Evolutionary conservation across 1,140 invertebrate species (phyloP).

Genomic region (Drosophila paulistorum): DNA sequence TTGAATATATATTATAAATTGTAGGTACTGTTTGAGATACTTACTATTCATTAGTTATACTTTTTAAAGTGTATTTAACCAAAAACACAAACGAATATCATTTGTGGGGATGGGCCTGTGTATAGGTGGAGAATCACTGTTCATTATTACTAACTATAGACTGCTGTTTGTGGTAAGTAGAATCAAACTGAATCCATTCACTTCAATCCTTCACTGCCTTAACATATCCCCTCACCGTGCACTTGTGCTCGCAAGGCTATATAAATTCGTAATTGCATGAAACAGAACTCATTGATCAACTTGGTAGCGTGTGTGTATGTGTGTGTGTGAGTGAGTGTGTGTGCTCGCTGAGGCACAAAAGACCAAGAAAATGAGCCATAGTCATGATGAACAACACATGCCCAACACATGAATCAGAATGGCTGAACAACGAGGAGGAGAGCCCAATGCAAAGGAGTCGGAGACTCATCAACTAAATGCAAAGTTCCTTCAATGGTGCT

Average conservation of each 20-base stretch:
- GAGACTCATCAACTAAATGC: conserved; percentile 76
- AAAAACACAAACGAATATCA: conserved; percentile 1
- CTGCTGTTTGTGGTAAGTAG: conserved; percentile 44
- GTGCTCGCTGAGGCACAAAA: conserved; percentile 45
- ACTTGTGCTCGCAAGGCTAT: conserved; percentile 31
- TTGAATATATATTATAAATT: no score
- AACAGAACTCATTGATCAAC: conserved; percentile 67
- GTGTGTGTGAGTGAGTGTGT: conserved; percentile 37
- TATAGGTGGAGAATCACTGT: conserved; percentile 53
- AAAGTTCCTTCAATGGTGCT: conserved; percentile 47
- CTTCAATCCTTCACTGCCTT: conserved; percentile 8
- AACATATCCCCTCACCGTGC: conserved; percentile 52
- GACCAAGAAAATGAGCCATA: conserved; percentile 51
- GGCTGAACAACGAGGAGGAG: neutral
- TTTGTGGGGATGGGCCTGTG: neutral
- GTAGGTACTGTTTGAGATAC: no score
- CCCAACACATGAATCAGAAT: conserved; percentile 32
- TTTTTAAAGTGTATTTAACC: no score
- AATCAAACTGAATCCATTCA: conserved; percentile 32
- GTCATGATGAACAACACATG: conserved; percentile 41
- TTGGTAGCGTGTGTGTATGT: conserved; percentile 44
- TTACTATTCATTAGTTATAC: neutral
- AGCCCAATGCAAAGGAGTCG: conserved; percentile 26
- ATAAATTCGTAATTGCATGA: conserved; percentile 69
- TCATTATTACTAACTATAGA: conserved; percentile 54